These are phyloP conservation scores for Autographa pulchrina DNA, from an alignment of 2,888 invertebrate species.

Conservation along the genomic window DNA sequence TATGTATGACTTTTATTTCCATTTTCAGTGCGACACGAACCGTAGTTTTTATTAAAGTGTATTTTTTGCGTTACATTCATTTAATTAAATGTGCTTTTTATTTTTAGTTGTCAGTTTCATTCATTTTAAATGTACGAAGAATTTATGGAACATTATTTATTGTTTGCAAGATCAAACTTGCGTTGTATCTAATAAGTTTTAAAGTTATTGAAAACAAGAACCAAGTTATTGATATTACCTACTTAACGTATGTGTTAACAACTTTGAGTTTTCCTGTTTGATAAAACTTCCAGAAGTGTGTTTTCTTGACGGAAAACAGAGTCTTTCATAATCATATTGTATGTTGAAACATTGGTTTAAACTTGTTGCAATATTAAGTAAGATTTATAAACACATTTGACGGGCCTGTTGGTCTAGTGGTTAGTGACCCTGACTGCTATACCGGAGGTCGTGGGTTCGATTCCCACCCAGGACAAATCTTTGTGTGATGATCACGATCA, in stretches of 20 bases:
- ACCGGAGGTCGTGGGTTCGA: too few species aligned
- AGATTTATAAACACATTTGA: too few species aligned
- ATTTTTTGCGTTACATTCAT: slow-evolving; percentile 2
- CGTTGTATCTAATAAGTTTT: background rate
- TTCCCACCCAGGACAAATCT: too few species aligned
- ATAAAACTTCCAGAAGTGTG: slow-evolving; percentile 24
- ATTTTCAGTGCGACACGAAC: background rate
- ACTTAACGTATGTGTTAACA: slow-evolving; percentile 14
- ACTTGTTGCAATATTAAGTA: too few species aligned
- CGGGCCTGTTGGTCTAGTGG: too few species aligned
- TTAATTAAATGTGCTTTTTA: background rate
- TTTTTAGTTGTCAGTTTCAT: background rate
- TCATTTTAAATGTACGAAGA: background rate
- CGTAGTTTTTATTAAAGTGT: slow-evolving; percentile 2
- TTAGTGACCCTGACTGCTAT: too few species aligned
- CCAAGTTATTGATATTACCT: slow-evolving; percentile 18
- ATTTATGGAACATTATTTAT: background rate
- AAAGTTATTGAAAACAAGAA: slow-evolving; percentile 6
- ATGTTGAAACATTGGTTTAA: too few species aligned
- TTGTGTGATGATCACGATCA: too few species aligned
- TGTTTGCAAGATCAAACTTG: background rate
- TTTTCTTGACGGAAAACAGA: slow-evolving; percentile 23
- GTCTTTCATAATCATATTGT: slow-evolving; percentile 11
- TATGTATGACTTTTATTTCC: slow-evolving; percentile 6
- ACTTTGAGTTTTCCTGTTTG: slow-evolving; percentile 26